Conservation (phyloP, 2,113 vertebrate genomes). For the Zingel zingel region DNA sequence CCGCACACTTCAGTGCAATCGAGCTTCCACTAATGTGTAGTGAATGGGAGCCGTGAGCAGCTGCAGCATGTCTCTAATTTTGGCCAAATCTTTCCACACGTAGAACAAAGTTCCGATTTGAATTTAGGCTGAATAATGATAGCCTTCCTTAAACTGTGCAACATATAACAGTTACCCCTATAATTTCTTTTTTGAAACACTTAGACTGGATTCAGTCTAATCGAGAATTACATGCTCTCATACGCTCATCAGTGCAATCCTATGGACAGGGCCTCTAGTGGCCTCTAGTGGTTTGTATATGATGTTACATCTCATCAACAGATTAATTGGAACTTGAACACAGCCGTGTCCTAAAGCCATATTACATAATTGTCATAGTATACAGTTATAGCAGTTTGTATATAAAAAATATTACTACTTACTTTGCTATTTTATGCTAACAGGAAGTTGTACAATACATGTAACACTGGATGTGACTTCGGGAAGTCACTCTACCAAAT, state of each 20-base stretch:
- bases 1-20: not conserved
- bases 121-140: conserved; percentile 7
- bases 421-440: not conserved
- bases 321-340: not conserved
- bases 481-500: not conserved
- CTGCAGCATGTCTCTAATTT: conserved; percentile 13
- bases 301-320: conserved; percentile 22
- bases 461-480: not conserved
- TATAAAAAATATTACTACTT: not conserved
- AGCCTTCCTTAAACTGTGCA: not conserved
- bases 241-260: conserved; percentile 9
- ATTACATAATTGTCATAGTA: not conserved
- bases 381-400: not conserved
- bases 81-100: conserved; percentile 3
- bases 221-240: conserved; percentile 16
- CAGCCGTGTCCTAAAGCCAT: not conserved
- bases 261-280: conserved; percentile 66
- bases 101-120: not conserved
- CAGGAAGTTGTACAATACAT: not conserved
- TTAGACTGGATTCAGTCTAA: not conserved
- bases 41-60: conserved; percentile 16
- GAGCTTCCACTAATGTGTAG: conserved; percentile 17
- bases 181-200: not conserved
- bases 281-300: conserved; percentile 74
- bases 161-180: not conserved